Evolutionary conservation across 2,797 vertebrate genomes (phyloP).

Genomic region (Danio choprae): DNA sequence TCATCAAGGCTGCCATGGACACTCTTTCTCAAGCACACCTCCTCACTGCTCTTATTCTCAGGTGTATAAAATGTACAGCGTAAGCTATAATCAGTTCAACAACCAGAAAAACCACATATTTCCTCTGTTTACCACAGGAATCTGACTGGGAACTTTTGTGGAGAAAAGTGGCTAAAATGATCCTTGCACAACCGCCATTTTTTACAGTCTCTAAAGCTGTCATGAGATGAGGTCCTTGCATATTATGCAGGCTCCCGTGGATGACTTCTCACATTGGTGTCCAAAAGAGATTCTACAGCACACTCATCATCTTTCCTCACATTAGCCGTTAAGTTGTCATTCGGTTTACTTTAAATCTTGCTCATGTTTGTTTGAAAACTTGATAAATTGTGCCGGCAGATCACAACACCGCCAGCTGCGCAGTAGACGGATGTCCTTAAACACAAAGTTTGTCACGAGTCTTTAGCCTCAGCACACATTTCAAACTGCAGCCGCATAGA

Average conservation of each 20-base stretch:
- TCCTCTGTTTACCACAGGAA: constrained; percentile 14
- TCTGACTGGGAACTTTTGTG: not conserved
- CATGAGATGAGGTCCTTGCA: constrained; percentile 24
- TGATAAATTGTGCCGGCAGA: constrained; percentile 38
- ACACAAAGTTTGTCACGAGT: constrained; percentile 25
- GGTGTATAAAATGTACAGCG: constrained; percentile 31
- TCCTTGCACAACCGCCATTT: not conserved
- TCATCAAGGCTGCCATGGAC: not conserved
- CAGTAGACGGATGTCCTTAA: constrained; percentile 38
- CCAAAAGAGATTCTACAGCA: constrained; percentile 14
- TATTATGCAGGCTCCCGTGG: not conserved
- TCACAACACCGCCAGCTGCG: constrained; percentile 7
- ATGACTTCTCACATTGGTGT: constrained; percentile 18
- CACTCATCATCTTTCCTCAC: not conserved
- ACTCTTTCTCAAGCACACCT: constrained; percentile 26
- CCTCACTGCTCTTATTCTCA: constrained; percentile 1
- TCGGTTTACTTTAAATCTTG: constrained; percentile 36
- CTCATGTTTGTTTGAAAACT: constrained; percentile 32
- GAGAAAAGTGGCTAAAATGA: constrained; percentile 9
- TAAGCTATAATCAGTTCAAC: constrained; percentile 31
- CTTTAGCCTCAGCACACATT: constrained; percentile 54
- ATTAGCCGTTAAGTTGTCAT: constrained; percentile 26
- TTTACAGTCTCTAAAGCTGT: constrained; percentile 3
- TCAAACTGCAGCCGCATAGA: constrained; percentile 16
- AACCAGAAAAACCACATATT: constrained; percentile 48